These are phyloP conservation scores for Melanostoma scalare DNA, from an alignment of 2,888 invertebrate genomes.

Conservation along the genomic window DNA sequence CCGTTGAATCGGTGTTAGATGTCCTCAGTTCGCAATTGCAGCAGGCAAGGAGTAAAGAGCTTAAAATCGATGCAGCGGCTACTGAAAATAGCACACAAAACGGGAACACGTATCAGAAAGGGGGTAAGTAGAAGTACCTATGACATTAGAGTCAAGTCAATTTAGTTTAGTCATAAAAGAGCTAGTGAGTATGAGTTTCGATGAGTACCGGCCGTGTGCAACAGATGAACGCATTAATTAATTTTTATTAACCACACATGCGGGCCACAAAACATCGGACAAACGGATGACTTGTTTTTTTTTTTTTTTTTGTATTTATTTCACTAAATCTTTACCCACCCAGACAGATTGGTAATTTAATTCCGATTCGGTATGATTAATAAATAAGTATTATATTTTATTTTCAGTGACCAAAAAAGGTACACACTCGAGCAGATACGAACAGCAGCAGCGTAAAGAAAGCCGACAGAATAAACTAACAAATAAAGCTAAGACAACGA, in stretches of 20 bases:
- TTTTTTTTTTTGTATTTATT: slow-evolving; percentile 22
- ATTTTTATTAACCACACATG: slow-evolving; percentile 31
- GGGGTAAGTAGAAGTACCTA: slow-evolving; percentile 41
- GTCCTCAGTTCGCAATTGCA: slow-evolving; percentile 46
- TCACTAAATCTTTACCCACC: slow-evolving; percentile 57
- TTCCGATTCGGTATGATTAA: slow-evolving; percentile 58
- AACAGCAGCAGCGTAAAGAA: slow-evolving; percentile 22
- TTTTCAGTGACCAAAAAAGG: slow-evolving; percentile 53
- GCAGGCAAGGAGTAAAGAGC: slow-evolving; percentile 34
- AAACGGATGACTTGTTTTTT: slow-evolving; percentile 36
- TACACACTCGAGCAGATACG: slow-evolving; percentile 33
- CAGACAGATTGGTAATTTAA: slow-evolving; percentile 50
- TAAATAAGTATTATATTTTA: slow-evolving; percentile 14
- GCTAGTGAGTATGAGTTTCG: too few species aligned
- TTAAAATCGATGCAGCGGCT: slow-evolving; percentile 45
- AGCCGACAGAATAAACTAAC: slow-evolving; percentile 30
- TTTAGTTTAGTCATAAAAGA: too few species aligned
- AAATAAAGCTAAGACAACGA: slow-evolving; percentile 23
- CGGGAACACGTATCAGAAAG: slow-evolving; percentile 59
- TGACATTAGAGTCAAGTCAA: too few species aligned
- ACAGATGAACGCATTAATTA: slow-evolving; percentile 45
- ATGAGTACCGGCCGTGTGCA: slow-evolving; percentile 1
- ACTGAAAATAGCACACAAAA: slow-evolving; percentile 70
- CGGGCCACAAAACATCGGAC: slow-evolving; percentile 35
- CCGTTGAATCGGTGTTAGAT: slow-evolving; percentile 43